Percentiles rank a stretch among this genome's conserved stretches.
Conservation (phyloP, 2,797 vertebrate species). For the Bovichtus variegatus region DNA sequence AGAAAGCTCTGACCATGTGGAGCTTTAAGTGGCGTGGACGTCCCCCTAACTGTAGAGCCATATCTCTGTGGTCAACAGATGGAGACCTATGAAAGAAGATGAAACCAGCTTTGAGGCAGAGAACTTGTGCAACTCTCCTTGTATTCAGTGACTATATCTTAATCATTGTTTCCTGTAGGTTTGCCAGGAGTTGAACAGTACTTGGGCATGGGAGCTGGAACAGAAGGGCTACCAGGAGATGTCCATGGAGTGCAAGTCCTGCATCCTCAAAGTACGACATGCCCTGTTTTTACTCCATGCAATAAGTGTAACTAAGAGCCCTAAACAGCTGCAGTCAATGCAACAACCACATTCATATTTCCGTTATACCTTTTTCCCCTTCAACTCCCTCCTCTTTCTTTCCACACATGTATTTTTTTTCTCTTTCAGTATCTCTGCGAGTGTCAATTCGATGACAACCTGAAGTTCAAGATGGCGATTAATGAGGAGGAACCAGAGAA, state of each 20-base stretch:
- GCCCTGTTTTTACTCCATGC: neutral
- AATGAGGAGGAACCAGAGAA: constrained; percentile 96
- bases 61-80: neutral
- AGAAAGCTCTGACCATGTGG: neutral
- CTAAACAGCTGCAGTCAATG: neutral
- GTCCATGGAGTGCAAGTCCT: constrained; percentile 95
- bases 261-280: constrained; percentile 93
- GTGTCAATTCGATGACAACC: constrained; percentile 99
- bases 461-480: constrained; percentile 95
- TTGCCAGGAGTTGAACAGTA: constrained; percentile 96
- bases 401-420: neutral
- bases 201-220: constrained; percentile 99
- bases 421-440: constrained; percentile 94
- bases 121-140: neutral
- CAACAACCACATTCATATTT: neutral
- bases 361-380: neutral
- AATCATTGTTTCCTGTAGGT: constrained; percentile 82
- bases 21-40: neutral
- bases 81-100: neutral
- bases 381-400: neutral
- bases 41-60: neutral
- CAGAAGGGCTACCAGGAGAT: constrained; percentile 97
- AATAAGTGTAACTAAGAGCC: neutral
- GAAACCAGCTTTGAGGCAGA: neutral
- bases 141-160: neutral